Percentiles rank a stretch among this genome's conserved stretches.
Evolutionary conservation across 1,140 invertebrate species (phyloP).

Genomic region (Globodera ellingtonae): DNA sequence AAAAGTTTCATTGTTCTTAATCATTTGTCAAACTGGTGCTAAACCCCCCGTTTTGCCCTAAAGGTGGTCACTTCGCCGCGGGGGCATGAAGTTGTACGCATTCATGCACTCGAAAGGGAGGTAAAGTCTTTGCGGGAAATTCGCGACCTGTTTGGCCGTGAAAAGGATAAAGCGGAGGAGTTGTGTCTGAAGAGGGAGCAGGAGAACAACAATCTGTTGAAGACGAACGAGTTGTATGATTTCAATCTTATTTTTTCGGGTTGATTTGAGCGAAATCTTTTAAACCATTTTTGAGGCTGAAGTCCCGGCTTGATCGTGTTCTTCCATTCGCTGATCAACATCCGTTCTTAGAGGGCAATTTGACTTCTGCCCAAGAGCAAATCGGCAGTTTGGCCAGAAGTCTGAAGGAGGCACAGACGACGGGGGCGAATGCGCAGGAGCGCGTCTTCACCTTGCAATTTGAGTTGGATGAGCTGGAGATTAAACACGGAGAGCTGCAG

Average conservation of each 20-base stretch:
- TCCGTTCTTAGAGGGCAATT: neutral
- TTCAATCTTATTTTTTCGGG: neutral
- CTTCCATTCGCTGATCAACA: neutral
- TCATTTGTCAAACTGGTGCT: too few relatives aligned
- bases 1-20: too few relatives aligned
- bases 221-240: neutral
- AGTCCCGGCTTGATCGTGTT: neutral
- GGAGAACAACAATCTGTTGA: neutral
- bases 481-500: neutral
- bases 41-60: neutral
- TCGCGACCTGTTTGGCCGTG: neutral
- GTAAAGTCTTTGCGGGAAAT: neutral
- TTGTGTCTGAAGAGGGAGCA: neutral
- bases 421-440: neutral
- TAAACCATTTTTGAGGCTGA: neutral
- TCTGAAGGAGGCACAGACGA: neutral
- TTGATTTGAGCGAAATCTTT: neutral
- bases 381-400: neutral
- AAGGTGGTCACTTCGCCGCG: neutral
- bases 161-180: neutral
- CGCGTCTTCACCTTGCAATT: neutral
- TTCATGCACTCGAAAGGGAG: conserved; percentile 1
- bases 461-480: neutral
- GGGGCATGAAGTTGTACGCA: neutral
- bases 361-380: neutral